These are phyloP conservation scores for Ridgeia piscesae DNA, from an alignment of 1,140 invertebrate genomes.

Conservation along the genomic window DNA sequence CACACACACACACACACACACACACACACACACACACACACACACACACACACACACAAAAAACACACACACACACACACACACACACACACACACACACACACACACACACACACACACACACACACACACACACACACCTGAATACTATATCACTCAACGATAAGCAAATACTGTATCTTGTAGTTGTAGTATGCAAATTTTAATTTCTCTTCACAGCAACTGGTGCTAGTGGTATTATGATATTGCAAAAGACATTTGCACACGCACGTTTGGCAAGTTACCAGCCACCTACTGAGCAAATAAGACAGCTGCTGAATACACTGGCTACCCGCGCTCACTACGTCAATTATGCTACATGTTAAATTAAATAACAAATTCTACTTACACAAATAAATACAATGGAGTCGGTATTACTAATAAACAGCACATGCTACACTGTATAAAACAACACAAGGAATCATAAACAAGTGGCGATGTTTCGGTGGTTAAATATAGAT, in stretches of 20 bases:
- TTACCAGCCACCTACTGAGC: background rate
- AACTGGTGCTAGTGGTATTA: background rate
- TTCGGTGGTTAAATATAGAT: background rate
- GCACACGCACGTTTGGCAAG: background rate
- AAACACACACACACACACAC: too few species aligned
- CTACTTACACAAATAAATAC: constrained; percentile 2
- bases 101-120: too few species aligned
- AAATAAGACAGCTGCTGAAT: background rate
- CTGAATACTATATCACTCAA: too few species aligned
- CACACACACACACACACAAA: too few species aligned
- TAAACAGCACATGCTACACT: background rate
- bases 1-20: too few species aligned
- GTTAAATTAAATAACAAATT: background rate
- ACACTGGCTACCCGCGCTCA: background rate
- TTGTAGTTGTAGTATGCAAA: background rate
- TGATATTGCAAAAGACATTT: background rate
- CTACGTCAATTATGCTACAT: background rate
- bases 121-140: too few species aligned
- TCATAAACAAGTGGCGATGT: background rate
- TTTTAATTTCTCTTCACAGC: background rate
- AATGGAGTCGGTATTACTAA: background rate
- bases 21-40: too few species aligned
- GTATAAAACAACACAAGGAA: background rate
- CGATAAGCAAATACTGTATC: background rate
- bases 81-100: too few species aligned